These are phyloP conservation scores for Drosophila ogumai DNA, from an alignment of 1,140 invertebrate genomes.

Conservation along the genomic window DNA sequence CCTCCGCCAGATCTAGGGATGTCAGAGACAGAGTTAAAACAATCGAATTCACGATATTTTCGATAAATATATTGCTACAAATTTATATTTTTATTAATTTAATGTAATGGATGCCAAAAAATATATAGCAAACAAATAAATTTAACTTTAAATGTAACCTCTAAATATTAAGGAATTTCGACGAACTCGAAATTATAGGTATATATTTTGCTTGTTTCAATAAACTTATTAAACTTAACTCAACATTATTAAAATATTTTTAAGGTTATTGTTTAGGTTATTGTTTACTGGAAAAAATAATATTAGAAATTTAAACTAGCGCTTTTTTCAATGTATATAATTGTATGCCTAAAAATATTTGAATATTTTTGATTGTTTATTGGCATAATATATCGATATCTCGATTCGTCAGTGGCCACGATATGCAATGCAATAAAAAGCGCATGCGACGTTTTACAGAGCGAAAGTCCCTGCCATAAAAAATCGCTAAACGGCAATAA, in stretches of 20 bases:
- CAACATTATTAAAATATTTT: background rate
- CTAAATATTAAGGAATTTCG: background rate
- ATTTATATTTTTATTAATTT: too few species aligned
- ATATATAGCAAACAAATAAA: too few species aligned
- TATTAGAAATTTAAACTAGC: background rate
- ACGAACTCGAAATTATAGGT: background rate
- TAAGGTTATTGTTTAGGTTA: too few species aligned
- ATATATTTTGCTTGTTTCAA: background rate
- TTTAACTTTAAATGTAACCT: too few species aligned
- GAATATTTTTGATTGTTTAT: background rate
- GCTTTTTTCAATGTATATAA: background rate
- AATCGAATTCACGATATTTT: background rate
- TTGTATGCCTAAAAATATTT: background rate
- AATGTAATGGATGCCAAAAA: too few species aligned
- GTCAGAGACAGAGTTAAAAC: background rate
- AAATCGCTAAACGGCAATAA: conserved; percentile 80
- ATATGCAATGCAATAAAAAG: conserved; percentile 70
- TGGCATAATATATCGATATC: background rate
- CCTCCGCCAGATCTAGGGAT: conserved; percentile 32
- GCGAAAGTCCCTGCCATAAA: conserved; percentile 63
- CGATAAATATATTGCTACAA: background rate
- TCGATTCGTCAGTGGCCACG: background rate
- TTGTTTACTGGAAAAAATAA: background rate
- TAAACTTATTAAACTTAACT: background rate
- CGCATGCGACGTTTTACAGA: conserved; percentile 60